Conservation (phyloP, 2,888 invertebrate genomes). For the Cryptocheilus praepositus region DNA sequence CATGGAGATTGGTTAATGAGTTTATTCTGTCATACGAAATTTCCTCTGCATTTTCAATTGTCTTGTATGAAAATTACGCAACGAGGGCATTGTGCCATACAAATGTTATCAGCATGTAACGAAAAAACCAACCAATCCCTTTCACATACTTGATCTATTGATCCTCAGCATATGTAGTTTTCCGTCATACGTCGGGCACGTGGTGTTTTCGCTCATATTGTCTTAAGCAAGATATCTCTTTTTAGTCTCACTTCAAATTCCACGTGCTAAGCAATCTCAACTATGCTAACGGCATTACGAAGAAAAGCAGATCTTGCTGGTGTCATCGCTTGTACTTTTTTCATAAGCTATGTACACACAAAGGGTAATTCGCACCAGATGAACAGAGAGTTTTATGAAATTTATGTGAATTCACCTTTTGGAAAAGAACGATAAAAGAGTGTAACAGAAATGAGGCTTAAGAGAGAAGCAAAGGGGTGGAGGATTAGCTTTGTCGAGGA, state of each 20-base stretch:
- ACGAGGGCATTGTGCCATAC: too few species aligned
- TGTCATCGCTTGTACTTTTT: conserved; percentile 15
- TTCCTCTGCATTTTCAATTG: too few species aligned
- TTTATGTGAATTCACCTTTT: conserved; percentile 51
- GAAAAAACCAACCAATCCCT: too few species aligned
- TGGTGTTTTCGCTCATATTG: not conserved
- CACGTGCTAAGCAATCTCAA: conserved; percentile 45
- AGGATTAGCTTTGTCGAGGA: conserved; percentile 55
- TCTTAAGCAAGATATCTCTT: conserved; percentile 12
- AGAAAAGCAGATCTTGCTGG: conserved; percentile 33
- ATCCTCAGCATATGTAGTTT: too few species aligned
- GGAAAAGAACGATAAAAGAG: conserved; percentile 5
- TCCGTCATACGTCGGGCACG: too few species aligned
- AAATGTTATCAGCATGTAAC: too few species aligned
- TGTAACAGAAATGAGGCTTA: not conserved
- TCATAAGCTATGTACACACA: conserved; percentile 51
- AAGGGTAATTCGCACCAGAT: conserved; percentile 33
- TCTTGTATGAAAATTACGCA: too few species aligned
- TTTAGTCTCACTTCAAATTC: conserved; percentile 41
- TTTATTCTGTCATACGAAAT: too few species aligned
- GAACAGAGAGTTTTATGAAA: conserved; percentile 18
- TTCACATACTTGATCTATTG: too few species aligned
- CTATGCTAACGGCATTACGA: conserved; percentile 29
- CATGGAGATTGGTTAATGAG: too few species aligned
- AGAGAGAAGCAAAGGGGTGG: not conserved